Percentiles rank a stretch among this genome's conserved stretches.
phyloP scores from a whole-genome alignment of 2,797 vertebrate genomes.

The Selene dorsalis region DNA sequence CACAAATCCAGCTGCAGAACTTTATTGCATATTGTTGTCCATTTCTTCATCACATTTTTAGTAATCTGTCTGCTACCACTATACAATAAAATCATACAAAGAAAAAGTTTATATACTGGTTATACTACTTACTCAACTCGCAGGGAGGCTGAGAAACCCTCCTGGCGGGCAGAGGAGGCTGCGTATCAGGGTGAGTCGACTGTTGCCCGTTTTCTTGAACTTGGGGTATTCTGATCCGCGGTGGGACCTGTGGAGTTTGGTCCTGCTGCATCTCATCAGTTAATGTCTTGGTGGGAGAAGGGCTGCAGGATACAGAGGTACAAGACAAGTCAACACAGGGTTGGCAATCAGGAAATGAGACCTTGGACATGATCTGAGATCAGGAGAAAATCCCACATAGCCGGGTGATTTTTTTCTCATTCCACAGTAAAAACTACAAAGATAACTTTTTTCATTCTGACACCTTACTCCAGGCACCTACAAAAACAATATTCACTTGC shows the following conservation, averaged over 20 bases:
- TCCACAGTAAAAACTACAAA: conserved; percentile 14
- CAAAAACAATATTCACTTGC: neutral
- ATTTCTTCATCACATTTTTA: neutral
- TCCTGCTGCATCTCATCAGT: conserved; percentile 63
- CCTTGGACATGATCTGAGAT: conserved; percentile 18
- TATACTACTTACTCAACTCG: conserved; percentile 50
- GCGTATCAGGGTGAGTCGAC: conserved; percentile 37
- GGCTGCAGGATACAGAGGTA: conserved; percentile 49
- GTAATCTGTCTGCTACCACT: neutral
- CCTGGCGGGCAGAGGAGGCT: conserved; percentile 31
- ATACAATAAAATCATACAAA: neutral
- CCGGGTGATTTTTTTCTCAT: conserved; percentile 35
- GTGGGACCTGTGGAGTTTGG: conserved; percentile 67
- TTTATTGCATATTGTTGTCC: neutral
- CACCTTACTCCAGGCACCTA: neutral
- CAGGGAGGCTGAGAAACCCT: conserved; percentile 22
- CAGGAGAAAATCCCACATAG: conserved; percentile 43
- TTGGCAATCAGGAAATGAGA: conserved; percentile 39
- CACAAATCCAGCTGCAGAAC: neutral
- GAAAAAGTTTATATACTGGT: neutral
- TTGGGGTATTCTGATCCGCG: conserved; percentile 54
- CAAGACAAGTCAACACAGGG: conserved; percentile 43
- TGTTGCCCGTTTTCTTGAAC: conserved; percentile 43
- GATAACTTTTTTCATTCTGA: neutral
- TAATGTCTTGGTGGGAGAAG: conserved; percentile 35